Evolutionary conservation across 1,140 invertebrate species (phyloP).

Genomic region (Dufourea novaeangliae): DNA sequence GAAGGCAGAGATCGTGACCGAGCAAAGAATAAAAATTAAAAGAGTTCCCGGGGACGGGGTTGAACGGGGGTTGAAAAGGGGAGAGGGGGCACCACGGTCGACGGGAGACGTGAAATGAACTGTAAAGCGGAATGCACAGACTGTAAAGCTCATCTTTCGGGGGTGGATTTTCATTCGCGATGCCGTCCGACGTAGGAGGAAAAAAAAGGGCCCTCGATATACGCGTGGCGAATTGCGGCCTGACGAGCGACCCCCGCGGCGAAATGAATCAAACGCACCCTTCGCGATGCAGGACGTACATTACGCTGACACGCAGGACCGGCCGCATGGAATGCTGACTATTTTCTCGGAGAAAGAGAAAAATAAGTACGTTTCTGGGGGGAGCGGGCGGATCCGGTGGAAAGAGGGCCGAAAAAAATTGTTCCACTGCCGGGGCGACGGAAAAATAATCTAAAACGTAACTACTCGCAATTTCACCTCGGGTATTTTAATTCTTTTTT

Average conservation of each 20-base stretch:
- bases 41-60: background rate
- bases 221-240: slow-evolving; percentile 73
- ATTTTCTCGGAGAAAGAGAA: slow-evolving; percentile 40
- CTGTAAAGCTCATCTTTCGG: slow-evolving; percentile 68
- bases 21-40: slow-evolving; percentile 33
- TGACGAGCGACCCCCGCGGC: slow-evolving; percentile 52
- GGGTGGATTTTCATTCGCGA: slow-evolving; percentile 69
- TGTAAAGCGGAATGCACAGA: slow-evolving; percentile 76
- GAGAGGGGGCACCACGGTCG: background rate
- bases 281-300: slow-evolving; percentile 66
- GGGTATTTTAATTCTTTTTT: too few relatives aligned
- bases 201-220: slow-evolving; percentile 65
- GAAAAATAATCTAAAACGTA: too few relatives aligned
- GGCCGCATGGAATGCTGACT: slow-evolving; percentile 61
- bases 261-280: slow-evolving; percentile 72
- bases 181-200: slow-evolving; percentile 1
- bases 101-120: slow-evolving; percentile 72
- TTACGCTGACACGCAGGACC: slow-evolving; percentile 58
- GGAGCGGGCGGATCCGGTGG: too few relatives aligned
- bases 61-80: slow-evolving; percentile 3
- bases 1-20: background rate
- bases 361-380: slow-evolving; percentile 46
- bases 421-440: background rate
- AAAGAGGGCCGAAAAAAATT: slow-evolving; percentile 5
- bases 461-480: too few relatives aligned